Conservation (phyloP, 2,113 vertebrate species). For the Scomber scombrus region DNA sequence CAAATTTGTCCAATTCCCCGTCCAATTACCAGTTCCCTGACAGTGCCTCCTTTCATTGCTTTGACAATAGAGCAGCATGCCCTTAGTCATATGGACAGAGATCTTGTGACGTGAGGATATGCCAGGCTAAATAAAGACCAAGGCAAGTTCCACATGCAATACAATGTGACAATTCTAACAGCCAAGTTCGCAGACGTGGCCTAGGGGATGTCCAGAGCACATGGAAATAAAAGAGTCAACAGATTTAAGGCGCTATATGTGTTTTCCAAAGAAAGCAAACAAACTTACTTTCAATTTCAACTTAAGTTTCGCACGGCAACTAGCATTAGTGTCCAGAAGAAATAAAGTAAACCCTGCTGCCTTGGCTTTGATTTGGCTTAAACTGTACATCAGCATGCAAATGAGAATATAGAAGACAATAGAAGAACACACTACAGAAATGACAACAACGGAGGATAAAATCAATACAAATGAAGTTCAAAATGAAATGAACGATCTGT, state of each 20-base stretch:
- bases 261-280: not conserved
- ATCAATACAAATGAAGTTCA: no score
- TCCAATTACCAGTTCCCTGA: conserved; percentile 41
- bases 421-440: no score
- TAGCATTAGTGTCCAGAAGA: rapidly evolving
- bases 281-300: conserved; percentile 38
- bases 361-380: no score
- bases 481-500: no score
- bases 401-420: no score
- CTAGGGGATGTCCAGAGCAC: conserved; percentile 27
- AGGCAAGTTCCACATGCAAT: conserved; percentile 38
- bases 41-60: conserved; percentile 61
- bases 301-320: not conserved
- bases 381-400: no score
- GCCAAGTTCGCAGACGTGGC: conserved; percentile 4
- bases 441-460: no score
- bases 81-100: conserved; percentile 64
- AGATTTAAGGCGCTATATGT: not conserved
- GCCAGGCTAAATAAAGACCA: conserved; percentile 68
- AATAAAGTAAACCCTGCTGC: not conserved
- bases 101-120: conserved; percentile 71
- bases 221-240: conserved; percentile 5
- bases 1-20: conserved; percentile 39
- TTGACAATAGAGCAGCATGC: conserved; percentile 65
- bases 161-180: conserved; percentile 63